These are phyloP conservation scores for Enteromius argenteus DNA, from an alignment of 2,797 vertebrate genomes.

Conservation along the genomic window DNA sequence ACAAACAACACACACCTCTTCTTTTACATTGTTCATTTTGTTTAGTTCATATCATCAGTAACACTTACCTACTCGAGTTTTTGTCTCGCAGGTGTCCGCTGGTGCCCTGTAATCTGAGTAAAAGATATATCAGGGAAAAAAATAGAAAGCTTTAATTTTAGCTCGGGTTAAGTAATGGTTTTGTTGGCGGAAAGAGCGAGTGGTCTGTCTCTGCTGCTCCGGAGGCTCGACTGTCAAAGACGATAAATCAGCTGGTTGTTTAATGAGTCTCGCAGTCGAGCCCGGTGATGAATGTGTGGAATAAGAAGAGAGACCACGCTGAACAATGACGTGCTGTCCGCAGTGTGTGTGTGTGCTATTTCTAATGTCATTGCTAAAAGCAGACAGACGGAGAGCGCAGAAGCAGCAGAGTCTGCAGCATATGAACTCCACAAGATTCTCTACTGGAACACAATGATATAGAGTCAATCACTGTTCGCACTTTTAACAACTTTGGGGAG, in stretches of 20 bases:
- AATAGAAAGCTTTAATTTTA: conserved; percentile 36
- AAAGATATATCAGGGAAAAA: conserved; percentile 1
- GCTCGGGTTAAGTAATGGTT: conserved; percentile 22
- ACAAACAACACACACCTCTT: not conserved
- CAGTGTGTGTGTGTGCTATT: not conserved
- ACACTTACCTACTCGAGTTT: not conserved
- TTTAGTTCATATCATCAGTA: not conserved
- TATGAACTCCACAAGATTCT: not conserved
- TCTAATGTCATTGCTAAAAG: conserved; percentile 33
- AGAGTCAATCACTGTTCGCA: not conserved
- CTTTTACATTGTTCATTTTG: not conserved
- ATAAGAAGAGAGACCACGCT: conserved; percentile 33
- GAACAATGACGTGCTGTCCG: conserved; percentile 47
- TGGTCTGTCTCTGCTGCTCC: conserved; percentile 19
- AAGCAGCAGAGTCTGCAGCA: not conserved
- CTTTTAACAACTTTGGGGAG: conserved; percentile 15
- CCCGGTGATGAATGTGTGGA: conserved; percentile 44
- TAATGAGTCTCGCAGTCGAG: conserved; percentile 58
- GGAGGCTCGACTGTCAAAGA: conserved; percentile 49
- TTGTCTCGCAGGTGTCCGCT: not conserved
- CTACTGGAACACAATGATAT: not conserved
- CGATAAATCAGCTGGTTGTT: conserved; percentile 55
- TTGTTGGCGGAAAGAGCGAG: conserved; percentile 33
- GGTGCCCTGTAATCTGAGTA: not conserved
- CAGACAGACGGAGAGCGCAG: not conserved